A percentile compares a stretch with the other conserved stretches of the same genome.
Evolutionary conservation across 1,140 invertebrate species (phyloP).

Genomic region (Asbolus verrucosus): DNA sequence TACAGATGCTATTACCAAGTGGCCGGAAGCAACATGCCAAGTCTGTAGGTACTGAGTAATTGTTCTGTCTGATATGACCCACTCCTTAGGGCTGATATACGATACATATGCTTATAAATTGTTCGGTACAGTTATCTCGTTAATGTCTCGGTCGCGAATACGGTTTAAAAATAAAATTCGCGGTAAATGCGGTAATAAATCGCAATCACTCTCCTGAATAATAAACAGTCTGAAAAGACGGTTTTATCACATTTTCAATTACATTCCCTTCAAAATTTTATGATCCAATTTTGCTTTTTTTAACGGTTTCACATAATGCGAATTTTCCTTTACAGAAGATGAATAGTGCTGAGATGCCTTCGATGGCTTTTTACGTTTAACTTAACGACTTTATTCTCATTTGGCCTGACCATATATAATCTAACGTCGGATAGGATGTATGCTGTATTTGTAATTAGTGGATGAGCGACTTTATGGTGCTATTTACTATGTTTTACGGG

Average conservation of each 20-base stretch:
- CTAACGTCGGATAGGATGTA: slow-evolving; percentile 7
- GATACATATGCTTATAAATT: slow-evolving; percentile 28
- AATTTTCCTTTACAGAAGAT: too few species aligned
- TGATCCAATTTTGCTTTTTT: slow-evolving; percentile 13
- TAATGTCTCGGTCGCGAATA: slow-evolving; percentile 12
- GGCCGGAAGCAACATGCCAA: slow-evolving; percentile 14
- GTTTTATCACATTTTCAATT: slow-evolving; percentile 9
- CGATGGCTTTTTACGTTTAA: not conserved
- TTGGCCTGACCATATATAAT: slow-evolving; percentile 1
- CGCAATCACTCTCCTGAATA: slow-evolving; percentile 23
- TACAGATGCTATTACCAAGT: slow-evolving; percentile 20
- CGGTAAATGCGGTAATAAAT: slow-evolving; percentile 24
- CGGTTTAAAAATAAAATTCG: slow-evolving; percentile 12
- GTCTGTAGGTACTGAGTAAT: slow-evolving; percentile 21
- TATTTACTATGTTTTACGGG: slow-evolving; percentile 49
- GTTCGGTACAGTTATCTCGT: slow-evolving; percentile 33
- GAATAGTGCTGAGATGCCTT: too few species aligned
- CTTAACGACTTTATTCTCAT: slow-evolving; percentile 18
- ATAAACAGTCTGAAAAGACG: slow-evolving; percentile 2
- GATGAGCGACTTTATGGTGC: slow-evolving; percentile 50
- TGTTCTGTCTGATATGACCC: slow-evolving; percentile 37
- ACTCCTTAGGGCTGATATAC: slow-evolving; percentile 38
- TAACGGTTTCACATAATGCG: not conserved
- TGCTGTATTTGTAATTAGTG: slow-evolving; percentile 50
- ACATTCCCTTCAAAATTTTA: not conserved